phyloP scores from a whole-genome alignment of 2,113 vertebrate species.

The Tenrec ecaudatus region DNA sequence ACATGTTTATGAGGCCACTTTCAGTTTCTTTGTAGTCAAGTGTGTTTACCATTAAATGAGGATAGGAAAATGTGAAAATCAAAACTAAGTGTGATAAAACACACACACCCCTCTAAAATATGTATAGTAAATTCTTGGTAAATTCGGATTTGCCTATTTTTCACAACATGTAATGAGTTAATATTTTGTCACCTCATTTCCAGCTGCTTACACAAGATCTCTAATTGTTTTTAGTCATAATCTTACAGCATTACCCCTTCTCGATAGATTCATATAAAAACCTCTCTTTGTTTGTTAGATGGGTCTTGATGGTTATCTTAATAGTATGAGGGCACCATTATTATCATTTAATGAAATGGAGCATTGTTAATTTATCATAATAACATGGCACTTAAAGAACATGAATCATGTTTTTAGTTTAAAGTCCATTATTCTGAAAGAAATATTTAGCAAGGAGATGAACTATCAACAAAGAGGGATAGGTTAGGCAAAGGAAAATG shows the following conservation, averaged over 20 bases:
- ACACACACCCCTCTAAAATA: neutral
- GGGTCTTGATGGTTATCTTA: neutral
- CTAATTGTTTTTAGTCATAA: neutral
- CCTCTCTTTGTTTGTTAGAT: neutral
- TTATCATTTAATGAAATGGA: neutral
- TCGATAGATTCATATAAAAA: neutral
- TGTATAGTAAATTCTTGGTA: neutral
- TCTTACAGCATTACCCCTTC: neutral
- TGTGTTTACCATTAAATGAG: neutral
- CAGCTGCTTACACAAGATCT: neutral
- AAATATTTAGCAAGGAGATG: conserved; percentile 28
- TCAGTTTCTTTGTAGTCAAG: conserved; percentile 23
- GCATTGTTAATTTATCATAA: neutral
- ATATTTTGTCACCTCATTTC: neutral
- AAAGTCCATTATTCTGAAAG: neutral
- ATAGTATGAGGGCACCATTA: neutral
- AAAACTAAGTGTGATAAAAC: neutral
- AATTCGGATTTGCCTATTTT: conserved; percentile 11
- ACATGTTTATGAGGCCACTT: conserved; percentile 7
- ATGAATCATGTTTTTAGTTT: neutral
- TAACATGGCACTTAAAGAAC: conserved; percentile 13
- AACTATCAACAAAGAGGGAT: neutral
- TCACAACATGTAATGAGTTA: conserved; percentile 47
- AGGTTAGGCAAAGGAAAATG: neutral
- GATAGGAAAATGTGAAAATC: neutral